Conservation (phyloP, 2,797 vertebrate species). For the Onychomys arenicola region DNA sequence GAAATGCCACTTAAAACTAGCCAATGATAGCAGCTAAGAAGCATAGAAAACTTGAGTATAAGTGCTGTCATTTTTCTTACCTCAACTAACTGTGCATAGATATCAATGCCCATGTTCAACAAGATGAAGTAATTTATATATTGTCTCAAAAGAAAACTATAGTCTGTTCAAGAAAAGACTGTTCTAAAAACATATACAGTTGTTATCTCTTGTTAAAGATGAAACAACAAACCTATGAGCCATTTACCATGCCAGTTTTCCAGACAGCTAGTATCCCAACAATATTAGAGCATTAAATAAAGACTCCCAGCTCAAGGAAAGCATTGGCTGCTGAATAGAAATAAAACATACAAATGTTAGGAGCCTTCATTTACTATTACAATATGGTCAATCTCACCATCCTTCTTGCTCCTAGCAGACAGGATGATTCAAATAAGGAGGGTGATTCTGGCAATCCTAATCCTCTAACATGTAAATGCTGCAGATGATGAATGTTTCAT, state of each 20-base stretch:
- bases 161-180: not conserved
- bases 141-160: constrained; percentile 28
- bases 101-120: not conserved
- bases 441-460: not conserved
- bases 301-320: not conserved
- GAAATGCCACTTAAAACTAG: constrained; percentile 73
- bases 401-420: not conserved
- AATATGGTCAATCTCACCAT: not conserved
- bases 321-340: not conserved
- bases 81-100: constrained; percentile 43
- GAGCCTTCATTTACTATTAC: not conserved
- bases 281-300: constrained; percentile 18
- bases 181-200: not conserved
- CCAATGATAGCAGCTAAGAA: constrained; percentile 46
- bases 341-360: not conserved
- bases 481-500: not conserved
- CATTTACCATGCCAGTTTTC: constrained; percentile 38
- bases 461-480: not conserved
- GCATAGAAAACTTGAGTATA: constrained; percentile 62
- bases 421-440: not conserved
- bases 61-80: not conserved
- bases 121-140: constrained; percentile 60
- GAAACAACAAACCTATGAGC: not conserved
- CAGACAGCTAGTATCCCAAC: not conserved
- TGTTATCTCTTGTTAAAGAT: constrained; percentile 40